A percentile compares a stretch with the other conserved stretches of the same genome.
phyloP scores from a whole-genome alignment of 2,797 vertebrate species.

The Heteromormyrus szaboi region DNA sequence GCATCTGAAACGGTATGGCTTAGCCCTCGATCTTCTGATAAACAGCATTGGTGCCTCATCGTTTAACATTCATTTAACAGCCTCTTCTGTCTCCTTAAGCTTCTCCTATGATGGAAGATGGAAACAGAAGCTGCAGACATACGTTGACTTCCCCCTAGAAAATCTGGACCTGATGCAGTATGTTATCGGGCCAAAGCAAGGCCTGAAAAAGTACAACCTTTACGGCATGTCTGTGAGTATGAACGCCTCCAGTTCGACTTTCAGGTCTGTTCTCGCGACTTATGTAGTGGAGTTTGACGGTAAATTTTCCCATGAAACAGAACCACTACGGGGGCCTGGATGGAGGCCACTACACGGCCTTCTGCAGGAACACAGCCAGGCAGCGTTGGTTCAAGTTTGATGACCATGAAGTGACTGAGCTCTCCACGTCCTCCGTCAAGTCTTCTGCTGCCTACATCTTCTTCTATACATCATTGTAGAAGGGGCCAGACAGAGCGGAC shows the following conservation, averaged over 20 bases:
- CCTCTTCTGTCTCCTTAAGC: conserved; percentile 42
- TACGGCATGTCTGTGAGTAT: conserved; percentile 91
- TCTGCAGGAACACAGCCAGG: conserved; percentile 80
- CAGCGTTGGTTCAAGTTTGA: conserved; percentile 96
- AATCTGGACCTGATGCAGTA: conserved; percentile 85
- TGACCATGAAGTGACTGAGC: conserved; percentile 90
- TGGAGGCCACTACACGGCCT: conserved; percentile 94
- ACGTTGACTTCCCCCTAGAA: conserved; percentile 91
- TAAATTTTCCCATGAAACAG: conserved; percentile 48
- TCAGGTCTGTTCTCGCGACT: neutral
- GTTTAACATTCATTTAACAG: neutral
- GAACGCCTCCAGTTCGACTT: neutral
- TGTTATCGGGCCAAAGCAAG: conserved; percentile 86
- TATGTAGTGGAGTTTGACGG: neutral
- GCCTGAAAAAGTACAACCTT: conserved; percentile 82
- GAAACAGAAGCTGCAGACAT: conserved; percentile 95
- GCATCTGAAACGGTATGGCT: conserved; percentile 86
- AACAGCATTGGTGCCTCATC: neutral
- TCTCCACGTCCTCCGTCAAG: conserved; percentile 82
- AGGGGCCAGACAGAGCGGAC: conserved; percentile 29
- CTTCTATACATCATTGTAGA: conserved; percentile 87
- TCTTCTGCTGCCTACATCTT: conserved; percentile 95
- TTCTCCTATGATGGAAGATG: conserved; percentile 96
- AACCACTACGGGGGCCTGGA: conserved; percentile 96
- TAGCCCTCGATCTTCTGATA: neutral